Conservation (phyloP, 2,797 vertebrate genomes). For the Enteromius fasciolatus region DNA sequence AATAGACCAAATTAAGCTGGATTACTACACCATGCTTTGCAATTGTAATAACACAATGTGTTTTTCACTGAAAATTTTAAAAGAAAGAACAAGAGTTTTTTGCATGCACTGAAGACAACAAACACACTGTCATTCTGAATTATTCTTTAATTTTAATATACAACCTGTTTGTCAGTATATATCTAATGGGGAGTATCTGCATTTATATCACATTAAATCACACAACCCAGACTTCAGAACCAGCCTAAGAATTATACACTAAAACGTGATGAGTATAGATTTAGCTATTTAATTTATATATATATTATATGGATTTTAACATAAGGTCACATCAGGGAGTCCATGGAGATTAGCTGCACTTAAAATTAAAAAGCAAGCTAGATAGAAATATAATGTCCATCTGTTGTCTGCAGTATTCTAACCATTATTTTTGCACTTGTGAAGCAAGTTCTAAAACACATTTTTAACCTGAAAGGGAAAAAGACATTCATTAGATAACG, state of each 20-base stretch:
- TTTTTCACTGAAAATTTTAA: neutral
- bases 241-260: neutral
- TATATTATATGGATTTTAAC: neutral
- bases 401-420: neutral
- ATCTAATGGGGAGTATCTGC: neutral
- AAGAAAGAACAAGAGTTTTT: neutral
- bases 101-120: neutral
- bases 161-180: neutral
- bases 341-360: slow-evolving; percentile 16
- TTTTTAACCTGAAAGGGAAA: slow-evolving; percentile 63
- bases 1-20: slow-evolving; percentile 48
- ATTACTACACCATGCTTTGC: slow-evolving; percentile 24
- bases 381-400: neutral
- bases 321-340: slow-evolving; percentile 17
- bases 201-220: slow-evolving; percentile 5
- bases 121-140: neutral
- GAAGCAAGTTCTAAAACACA: slow-evolving; percentile 52
- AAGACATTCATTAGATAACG: slow-evolving; percentile 5
- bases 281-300: neutral
- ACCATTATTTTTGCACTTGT: slow-evolving; percentile 53
- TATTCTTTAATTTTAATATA: neutral
- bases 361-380: neutral
- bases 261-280: neutral
- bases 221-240: neutral
- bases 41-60: slow-evolving; percentile 39